Evolutionary conservation across 1,140 invertebrate species (phyloP).

Genomic region (Caenorhabditis brenneri): DNA sequence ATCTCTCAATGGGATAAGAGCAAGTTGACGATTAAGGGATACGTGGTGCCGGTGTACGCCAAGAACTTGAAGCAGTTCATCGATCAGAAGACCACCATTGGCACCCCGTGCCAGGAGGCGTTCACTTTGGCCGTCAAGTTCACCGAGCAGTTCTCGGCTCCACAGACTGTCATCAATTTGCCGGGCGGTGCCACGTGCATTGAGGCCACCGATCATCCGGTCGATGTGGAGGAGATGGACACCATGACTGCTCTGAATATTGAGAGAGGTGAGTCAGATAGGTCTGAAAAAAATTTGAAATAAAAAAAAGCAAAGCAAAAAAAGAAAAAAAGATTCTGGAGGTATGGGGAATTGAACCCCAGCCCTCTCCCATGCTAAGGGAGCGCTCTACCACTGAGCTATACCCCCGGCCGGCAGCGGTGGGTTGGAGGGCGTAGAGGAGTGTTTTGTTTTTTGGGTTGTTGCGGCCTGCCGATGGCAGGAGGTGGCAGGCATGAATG

Average conservation of each 20-base stretch:
- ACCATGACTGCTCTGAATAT: neutral
- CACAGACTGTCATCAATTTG: neutral
- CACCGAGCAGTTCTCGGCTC: constrained; percentile 15
- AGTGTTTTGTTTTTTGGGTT: no score
- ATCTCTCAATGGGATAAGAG: neutral
- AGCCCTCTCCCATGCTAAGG: constrained; percentile 34
- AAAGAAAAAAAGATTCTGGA: constrained; percentile 1
- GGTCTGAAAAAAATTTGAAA: no score
- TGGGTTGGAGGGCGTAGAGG: no score
- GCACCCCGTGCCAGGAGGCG: neutral
- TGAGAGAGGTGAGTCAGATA: constrained; percentile 6
- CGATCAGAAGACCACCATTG: neutral
- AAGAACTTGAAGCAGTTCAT: neutral
- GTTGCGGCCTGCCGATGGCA: no score
- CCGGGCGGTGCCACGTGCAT: constrained; percentile 22
- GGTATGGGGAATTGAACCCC: constrained; percentile 34
- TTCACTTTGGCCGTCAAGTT: neutral
- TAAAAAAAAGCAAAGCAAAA: no score
- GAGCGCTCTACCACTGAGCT: constrained; percentile 34
- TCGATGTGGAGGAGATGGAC: neutral
- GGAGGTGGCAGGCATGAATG: no score
- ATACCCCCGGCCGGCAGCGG: no score
- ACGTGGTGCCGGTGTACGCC: neutral
- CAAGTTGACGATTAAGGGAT: constrained; percentile 5
- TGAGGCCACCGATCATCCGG: neutral